phyloP scores from a whole-genome alignment of 2,797 vertebrate species.

The Phoebastria nigripes region DNA sequence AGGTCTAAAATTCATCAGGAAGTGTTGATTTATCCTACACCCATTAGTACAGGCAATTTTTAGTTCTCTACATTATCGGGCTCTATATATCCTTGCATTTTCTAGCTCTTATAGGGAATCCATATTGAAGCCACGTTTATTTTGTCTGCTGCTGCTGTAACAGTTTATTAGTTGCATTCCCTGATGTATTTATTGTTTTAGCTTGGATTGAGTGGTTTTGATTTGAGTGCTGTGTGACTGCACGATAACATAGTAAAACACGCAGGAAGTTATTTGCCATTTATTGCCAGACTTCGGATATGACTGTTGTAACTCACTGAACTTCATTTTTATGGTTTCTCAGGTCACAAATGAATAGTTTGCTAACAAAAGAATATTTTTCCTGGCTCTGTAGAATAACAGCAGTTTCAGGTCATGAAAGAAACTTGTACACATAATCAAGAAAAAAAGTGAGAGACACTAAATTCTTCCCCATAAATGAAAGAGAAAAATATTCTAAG shows the following conservation, averaged over 20 bases:
- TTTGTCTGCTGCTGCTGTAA: background rate
- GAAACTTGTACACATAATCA: background rate
- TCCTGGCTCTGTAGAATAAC: background rate
- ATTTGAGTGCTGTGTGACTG: background rate
- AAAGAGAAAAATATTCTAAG: background rate
- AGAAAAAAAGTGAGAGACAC: background rate
- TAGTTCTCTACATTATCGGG: background rate
- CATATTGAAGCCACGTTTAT: background rate
- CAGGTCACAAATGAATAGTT: background rate
- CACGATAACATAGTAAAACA: background rate
- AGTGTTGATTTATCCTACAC: background rate
- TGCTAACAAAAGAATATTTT: background rate
- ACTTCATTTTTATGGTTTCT: background rate
- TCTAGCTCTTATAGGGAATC: background rate
- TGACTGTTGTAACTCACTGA: background rate
- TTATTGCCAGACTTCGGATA: background rate
- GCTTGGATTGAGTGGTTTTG: background rate
- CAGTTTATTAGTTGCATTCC: background rate
- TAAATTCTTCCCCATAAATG: background rate
- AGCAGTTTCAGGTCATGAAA: background rate
- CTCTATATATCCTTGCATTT: background rate
- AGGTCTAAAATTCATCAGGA: background rate
- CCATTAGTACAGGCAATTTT: background rate
- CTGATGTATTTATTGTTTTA: background rate
- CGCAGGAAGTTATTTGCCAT: background rate